A percentile compares a stretch with the other conserved stretches of the same genome.
These are phyloP conservation scores for Dendronephthya gigantea DNA, from an alignment of 64 coral and sea anemone species.

Conservation along the genomic window DNA sequence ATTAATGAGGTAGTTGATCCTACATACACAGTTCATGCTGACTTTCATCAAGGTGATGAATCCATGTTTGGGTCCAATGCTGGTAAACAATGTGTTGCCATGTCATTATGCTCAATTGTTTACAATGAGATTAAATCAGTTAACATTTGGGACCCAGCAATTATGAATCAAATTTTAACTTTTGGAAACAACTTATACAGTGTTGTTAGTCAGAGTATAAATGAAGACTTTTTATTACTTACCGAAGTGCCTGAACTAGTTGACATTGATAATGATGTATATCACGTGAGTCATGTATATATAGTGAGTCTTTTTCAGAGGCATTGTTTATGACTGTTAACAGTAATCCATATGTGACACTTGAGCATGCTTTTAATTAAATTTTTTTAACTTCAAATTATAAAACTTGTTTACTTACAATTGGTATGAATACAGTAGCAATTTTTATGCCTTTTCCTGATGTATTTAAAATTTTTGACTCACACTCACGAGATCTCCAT, in stretches of 20 bases:
- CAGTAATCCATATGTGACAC: too few species aligned
- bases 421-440: too few species aligned
- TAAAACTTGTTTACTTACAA: too few species aligned
- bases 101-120: conserved; percentile 26
- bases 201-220: not conserved
- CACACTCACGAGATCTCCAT: not conserved
- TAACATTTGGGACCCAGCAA: conserved; percentile 2
- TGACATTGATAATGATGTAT: too few species aligned
- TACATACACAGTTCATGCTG: conserved; percentile 22
- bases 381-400: too few species aligned
- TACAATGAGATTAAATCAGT: not conserved
- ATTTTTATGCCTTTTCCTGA: too few species aligned
- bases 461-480: conserved; percentile 14
- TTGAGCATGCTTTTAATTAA: too few species aligned
- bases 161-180: conserved; percentile 28
- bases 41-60: conserved; percentile 26
- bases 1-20: conserved; percentile 20
- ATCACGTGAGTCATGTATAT: not conserved
- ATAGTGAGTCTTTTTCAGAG: not conserved
- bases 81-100: conserved; percentile 30
- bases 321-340: not conserved
- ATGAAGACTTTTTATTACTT: conserved; percentile 26
- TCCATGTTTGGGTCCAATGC: conserved; percentile 20
- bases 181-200: conserved; percentile 25
- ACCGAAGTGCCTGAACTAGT: conserved; percentile 32